phyloP scores from a whole-genome alignment of 1,140 invertebrate species.

The Ostrea denselamellosa region DNA sequence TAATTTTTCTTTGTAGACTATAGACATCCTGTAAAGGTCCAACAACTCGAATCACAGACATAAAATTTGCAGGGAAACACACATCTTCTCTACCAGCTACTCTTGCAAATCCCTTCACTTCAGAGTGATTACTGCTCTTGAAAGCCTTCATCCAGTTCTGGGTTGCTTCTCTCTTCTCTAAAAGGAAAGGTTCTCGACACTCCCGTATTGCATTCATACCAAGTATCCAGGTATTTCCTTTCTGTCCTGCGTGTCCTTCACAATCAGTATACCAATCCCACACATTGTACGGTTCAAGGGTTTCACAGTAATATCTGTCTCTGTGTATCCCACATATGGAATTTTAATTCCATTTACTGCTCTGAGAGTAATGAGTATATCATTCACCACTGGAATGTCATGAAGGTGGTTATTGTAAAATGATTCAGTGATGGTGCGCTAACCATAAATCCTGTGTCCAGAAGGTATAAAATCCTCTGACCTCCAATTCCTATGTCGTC shows the following conservation, averaged over 20 bases:
- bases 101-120: slow-evolving; percentile 48
- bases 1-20: not conserved
- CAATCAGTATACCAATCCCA: slow-evolving; percentile 33
- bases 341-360: slow-evolving; percentile 47
- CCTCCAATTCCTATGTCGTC: not conserved
- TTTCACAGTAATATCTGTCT: slow-evolving; percentile 40
- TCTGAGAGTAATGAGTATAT: slow-evolving; percentile 1
- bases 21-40: slow-evolving; percentile 21
- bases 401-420: slow-evolving; percentile 13
- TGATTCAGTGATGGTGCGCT: slow-evolving; percentile 42
- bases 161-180: not conserved
- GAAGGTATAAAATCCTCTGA: not conserved
- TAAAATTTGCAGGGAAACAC: slow-evolving; percentile 45
- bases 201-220: slow-evolving; percentile 42
- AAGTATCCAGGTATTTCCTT: slow-evolving; percentile 28
- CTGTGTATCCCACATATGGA: slow-evolving; percentile 46
- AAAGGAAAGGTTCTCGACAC: not conserved
- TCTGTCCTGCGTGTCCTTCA: slow-evolving; percentile 22
- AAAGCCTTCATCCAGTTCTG: not conserved
- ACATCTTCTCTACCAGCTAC: slow-evolving; percentile 28
- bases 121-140: not conserved
- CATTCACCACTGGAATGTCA: not conserved
- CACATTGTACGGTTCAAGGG: slow-evolving; percentile 25
- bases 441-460: slow-evolving; percentile 44
- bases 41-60: slow-evolving; percentile 35